These are phyloP conservation scores for Dasyornis broadbenti DNA, from an alignment of 2,113 vertebrate species.

Conservation along the genomic window DNA sequence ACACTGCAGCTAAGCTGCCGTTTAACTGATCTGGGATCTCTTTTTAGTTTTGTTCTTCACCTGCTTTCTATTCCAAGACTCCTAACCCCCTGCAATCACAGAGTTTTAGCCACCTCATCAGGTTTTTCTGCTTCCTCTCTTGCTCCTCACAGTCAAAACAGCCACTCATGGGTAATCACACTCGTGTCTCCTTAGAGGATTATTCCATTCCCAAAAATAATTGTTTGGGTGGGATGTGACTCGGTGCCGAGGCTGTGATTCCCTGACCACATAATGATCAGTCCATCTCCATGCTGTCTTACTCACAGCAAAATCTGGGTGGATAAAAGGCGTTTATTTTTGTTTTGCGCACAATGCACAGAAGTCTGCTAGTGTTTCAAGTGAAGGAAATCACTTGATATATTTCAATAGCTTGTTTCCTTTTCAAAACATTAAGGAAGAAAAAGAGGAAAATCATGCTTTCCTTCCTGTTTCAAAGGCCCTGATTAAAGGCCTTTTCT, in stretches of 20 bases:
- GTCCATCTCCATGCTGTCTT: background rate
- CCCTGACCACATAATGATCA: background rate
- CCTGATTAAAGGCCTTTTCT: slow-evolving; percentile 43
- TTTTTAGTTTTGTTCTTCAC: background rate
- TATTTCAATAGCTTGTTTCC: slow-evolving; percentile 59
- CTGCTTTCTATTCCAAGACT: background rate
- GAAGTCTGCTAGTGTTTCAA: slow-evolving; percentile 40
- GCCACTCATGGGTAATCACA: background rate
- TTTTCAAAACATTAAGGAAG: slow-evolving; percentile 52
- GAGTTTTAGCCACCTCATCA: background rate
- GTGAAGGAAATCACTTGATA: slow-evolving; percentile 47
- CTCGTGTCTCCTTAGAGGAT: background rate
- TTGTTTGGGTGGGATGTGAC: slow-evolving; percentile 4
- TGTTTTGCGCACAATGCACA: slow-evolving; percentile 36
- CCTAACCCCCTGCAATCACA: background rate
- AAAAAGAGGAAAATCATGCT: slow-evolving; percentile 54
- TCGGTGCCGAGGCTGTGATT: background rate
- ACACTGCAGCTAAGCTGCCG: background rate
- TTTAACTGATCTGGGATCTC: background rate
- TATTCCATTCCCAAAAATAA: background rate
- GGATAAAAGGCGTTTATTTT: slow-evolving; percentile 50
- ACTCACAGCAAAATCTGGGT: slow-evolving; percentile 3
- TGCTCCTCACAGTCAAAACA: background rate
- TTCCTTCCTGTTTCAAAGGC: slow-evolving; percentile 61
- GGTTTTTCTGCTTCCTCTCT: background rate